These are phyloP conservation scores for Leuctra nigra DNA, from an alignment of 2,888 invertebrate species.

Conservation along the genomic window DNA sequence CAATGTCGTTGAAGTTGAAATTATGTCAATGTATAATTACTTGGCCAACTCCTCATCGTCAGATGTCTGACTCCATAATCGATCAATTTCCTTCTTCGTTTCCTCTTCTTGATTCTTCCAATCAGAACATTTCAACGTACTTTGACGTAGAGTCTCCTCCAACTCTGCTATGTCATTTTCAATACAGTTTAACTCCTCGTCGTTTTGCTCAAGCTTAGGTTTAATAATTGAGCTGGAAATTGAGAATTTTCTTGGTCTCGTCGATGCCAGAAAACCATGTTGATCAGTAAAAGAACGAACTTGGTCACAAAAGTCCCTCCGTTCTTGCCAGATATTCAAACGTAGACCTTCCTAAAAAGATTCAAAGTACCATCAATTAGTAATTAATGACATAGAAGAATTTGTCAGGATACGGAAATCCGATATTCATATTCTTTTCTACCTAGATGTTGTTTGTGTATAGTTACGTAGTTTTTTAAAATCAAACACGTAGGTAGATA, in stretches of 20 bases:
- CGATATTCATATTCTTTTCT: too few relatives aligned
- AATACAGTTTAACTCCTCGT: not conserved
- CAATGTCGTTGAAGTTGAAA: too few relatives aligned
- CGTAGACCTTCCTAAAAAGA: not conserved
- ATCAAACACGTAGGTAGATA: too few relatives aligned
- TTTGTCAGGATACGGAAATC: not conserved
- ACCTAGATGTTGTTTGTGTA: too few relatives aligned
- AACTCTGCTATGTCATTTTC: not conserved
- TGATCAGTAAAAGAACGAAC: not conserved
- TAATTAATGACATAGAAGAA: not conserved
- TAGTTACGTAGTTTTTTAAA: too few relatives aligned
- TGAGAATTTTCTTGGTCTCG: not conserved
- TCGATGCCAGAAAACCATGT: not conserved
- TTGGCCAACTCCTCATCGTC: too few relatives aligned
- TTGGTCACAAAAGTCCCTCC: slow-evolving; percentile 12
- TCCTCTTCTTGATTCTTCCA: not conserved
- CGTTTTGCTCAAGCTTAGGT: not conserved
- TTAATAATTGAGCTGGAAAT: not conserved
- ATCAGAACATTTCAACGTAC: not conserved
- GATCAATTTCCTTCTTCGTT: not conserved
- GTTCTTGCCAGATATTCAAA: not conserved
- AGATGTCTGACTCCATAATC: not conserved
- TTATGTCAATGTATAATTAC: too few relatives aligned
- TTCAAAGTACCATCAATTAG: not conserved
- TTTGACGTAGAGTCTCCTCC: not conserved